A percentile compares a stretch with the other conserved stretches of the same genome.
These are phyloP conservation scores for Habropoda laboriosa DNA, from an alignment of 1,140 invertebrate species.

Conservation along the genomic window DNA sequence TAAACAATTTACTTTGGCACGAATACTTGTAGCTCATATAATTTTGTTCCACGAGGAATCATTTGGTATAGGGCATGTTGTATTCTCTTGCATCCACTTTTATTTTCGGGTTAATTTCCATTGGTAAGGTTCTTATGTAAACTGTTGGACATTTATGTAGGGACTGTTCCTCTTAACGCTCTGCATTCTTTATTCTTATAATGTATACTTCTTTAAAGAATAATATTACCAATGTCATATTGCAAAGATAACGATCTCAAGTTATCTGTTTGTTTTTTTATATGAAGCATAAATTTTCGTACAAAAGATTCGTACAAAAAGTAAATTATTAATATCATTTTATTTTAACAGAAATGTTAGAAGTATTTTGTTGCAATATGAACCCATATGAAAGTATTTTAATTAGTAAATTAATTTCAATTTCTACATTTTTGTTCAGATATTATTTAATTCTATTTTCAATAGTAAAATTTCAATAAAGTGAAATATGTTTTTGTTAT, in stretches of 20 bases:
- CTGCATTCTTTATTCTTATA: background rate
- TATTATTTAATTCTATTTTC: background rate
- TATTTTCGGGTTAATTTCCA: background rate
- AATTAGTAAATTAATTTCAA: too few relatives aligned
- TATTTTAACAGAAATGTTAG: too few relatives aligned
- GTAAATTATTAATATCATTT: too few relatives aligned
- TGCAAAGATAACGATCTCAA: too few relatives aligned
- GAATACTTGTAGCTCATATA: constrained; percentile 13
- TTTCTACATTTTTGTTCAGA: too few relatives aligned
- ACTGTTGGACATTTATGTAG: constrained; percentile 5
- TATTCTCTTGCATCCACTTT: constrained; percentile 34
- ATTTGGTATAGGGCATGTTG: constrained; percentile 41
- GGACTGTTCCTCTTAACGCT: constrained; percentile 24
- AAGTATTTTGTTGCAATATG: too few relatives aligned
- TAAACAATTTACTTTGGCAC: constrained; percentile 31
- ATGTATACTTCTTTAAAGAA: background rate
- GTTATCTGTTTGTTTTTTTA: too few relatives aligned
- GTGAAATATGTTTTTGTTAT: background rate
- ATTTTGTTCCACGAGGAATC: constrained; percentile 22
- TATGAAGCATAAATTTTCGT: too few relatives aligned
- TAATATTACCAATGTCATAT: background rate
- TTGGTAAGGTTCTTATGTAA: constrained; percentile 18
- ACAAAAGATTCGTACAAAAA: too few relatives aligned
- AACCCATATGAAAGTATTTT: too few relatives aligned
- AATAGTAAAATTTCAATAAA: background rate